These are phyloP conservation scores for Ischnura elegans DNA, from an alignment of 2,888 invertebrate species.

Conservation along the genomic window DNA sequence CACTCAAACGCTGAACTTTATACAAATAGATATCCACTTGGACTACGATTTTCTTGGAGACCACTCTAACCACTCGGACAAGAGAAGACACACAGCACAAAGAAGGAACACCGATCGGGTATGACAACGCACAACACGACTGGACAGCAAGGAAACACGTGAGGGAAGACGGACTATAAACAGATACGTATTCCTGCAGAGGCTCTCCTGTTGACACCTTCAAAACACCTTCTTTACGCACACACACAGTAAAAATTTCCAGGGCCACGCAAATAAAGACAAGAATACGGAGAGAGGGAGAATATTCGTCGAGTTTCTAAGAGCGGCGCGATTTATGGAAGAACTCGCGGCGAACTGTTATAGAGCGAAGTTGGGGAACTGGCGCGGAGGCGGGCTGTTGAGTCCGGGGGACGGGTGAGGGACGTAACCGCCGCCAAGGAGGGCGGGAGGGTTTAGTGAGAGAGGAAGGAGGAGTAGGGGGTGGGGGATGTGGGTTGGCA, in stretches of 20 bases:
- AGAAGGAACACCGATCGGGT: neutral
- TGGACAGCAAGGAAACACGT: neutral
- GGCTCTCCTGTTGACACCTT: neutral
- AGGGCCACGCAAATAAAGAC: neutral
- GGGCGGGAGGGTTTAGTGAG: neutral
- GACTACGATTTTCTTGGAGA: neutral
- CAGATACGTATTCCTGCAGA: neutral
- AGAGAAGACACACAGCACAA: neutral
- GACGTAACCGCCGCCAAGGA: constrained; percentile 43
- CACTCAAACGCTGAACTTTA: neutral
- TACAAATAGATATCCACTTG: neutral
- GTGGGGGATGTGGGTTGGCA: neutral
- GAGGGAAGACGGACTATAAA: neutral
- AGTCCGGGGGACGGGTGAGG: constrained; percentile 49
- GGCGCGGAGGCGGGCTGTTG: neutral
- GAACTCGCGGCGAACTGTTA: constrained; percentile 43
- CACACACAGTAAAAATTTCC: neutral
- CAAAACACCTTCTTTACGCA: neutral
- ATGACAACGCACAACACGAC: neutral
- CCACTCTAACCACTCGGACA: neutral
- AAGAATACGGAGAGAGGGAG: neutral
- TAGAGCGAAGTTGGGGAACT: constrained; percentile 45
- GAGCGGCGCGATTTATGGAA: constrained; percentile 44
- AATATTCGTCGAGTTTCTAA: neutral
- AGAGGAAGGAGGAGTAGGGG: neutral